Conservation (phyloP, 2,797 vertebrate genomes). For the Sebastes kiyomatsui region DNA sequence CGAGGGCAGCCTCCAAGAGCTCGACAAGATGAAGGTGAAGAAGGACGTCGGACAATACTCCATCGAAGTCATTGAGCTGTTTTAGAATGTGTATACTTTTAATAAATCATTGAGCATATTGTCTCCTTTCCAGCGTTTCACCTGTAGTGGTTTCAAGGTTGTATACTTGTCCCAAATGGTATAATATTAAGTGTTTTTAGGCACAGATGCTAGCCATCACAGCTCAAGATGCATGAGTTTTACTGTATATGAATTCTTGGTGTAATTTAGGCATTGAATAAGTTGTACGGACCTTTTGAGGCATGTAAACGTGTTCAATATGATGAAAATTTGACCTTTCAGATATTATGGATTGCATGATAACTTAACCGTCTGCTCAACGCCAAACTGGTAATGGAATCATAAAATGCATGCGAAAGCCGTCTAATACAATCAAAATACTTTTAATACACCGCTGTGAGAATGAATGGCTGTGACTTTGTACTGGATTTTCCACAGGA, state of each 20-base stretch:
- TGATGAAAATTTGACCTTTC: not conserved
- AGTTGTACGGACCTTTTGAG: not conserved
- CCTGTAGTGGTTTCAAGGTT: conserved; percentile 6
- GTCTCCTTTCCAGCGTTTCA: conserved; percentile 18
- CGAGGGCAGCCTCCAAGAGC: conserved; percentile 88
- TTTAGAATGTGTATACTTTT: conserved; percentile 78
- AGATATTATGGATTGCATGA: conserved; percentile 1
- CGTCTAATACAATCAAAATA: not conserved
- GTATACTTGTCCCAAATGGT: not conserved
- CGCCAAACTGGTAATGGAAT: not conserved
- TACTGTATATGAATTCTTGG: not conserved
- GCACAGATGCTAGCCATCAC: not conserved
- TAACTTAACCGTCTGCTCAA: not conserved
- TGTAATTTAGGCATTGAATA: not conserved
- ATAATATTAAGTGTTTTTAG: conserved; percentile 5
- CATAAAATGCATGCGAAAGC: not conserved
- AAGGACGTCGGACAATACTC: conserved; percentile 87
- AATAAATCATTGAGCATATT: conserved; percentile 29
- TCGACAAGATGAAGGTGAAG: conserved; percentile 82
- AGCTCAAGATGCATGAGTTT: conserved; percentile 14
- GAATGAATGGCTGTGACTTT: conserved; percentile 18
- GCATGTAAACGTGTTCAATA: not conserved
- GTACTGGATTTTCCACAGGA: conserved; percentile 16
- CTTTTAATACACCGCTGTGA: not conserved
- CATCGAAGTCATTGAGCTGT: conserved; percentile 93